Percentiles rank a stretch among this genome's conserved stretches.
Evolutionary conservation across 1,140 invertebrate species (phyloP).

Genomic region (Euura saliciscinereae): DNA sequence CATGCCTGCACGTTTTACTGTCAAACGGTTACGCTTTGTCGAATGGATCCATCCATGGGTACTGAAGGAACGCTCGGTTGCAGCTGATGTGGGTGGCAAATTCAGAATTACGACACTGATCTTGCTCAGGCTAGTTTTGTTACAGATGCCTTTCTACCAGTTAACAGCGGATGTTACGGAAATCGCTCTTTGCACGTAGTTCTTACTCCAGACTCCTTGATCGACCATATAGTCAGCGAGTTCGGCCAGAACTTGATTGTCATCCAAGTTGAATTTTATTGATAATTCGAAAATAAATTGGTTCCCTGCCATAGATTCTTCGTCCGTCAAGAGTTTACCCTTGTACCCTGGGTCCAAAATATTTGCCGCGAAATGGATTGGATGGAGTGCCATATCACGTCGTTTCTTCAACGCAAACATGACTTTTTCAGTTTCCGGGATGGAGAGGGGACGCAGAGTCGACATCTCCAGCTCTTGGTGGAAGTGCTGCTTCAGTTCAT

Average conservation of each 20-base stretch:
- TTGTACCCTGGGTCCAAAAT: conserved; percentile 24
- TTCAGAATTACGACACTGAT: conserved; percentile 16
- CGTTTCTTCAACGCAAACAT: conserved; percentile 7
- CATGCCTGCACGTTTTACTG: conserved; percentile 13
- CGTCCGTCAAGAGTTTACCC: conserved; percentile 20
- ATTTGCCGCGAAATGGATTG: conserved; percentile 25
- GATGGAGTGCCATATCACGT: conserved; percentile 19
- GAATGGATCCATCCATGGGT: conserved; percentile 22
- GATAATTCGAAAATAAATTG: conserved; percentile 21
- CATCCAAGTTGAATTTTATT: conserved; percentile 19
- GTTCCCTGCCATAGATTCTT: conserved; percentile 16
- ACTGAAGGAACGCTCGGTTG: conserved; percentile 22
- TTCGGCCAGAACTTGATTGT: conserved; percentile 17
- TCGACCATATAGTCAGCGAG: conserved; percentile 16
- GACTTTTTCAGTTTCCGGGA: neutral
- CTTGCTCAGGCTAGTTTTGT: conserved; percentile 8
- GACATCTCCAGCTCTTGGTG: neutral
- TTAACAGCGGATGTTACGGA: neutral
- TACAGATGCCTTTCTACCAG: conserved; percentile 19
- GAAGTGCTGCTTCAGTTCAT: conserved; percentile 15
- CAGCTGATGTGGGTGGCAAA: conserved; percentile 21
- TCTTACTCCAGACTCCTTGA: conserved; percentile 10
- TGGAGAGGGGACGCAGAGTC: neutral
- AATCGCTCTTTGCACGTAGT: conserved; percentile 2
- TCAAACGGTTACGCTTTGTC: conserved; percentile 19